These are phyloP conservation scores for Ciconia maguari DNA, from an alignment of 2,113 vertebrate genomes.

Conservation along the genomic window DNA sequence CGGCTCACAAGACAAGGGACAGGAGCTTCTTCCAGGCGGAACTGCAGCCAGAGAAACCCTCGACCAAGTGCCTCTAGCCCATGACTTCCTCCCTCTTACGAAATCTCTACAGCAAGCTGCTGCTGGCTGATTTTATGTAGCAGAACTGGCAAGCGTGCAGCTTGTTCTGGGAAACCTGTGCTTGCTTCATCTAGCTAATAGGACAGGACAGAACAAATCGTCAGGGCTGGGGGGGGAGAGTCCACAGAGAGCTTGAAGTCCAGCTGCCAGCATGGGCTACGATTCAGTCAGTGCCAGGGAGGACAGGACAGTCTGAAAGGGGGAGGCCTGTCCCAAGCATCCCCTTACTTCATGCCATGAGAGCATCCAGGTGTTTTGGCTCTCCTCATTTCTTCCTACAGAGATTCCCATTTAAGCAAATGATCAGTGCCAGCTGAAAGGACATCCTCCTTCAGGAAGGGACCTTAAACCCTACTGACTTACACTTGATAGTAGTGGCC, in stretches of 20 bases:
- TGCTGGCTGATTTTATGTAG: not conserved
- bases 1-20: not conserved
- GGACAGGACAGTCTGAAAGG: not conserved
- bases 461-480: not conserved
- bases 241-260: not conserved
- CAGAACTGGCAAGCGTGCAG: not conserved
- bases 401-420: not conserved
- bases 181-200: not conserved
- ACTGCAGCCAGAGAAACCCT: not conserved
- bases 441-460: not conserved
- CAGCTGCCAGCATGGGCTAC: not conserved
- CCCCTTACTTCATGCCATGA: not conserved
- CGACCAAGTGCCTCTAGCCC: not conserved
- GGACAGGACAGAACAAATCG: not conserved
- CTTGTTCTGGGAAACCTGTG: not conserved
- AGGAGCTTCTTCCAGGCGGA: not conserved
- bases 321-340: not conserved
- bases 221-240: not conserved
- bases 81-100: not conserved
- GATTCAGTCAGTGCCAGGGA: not conserved
- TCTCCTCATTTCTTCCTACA: not conserved
- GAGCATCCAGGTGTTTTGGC: not conserved
- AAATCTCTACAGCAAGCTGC: not conserved
- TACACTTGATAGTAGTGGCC: not conserved
- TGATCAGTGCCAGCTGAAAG: not conserved